Conservation (phyloP, 2,113 vertebrate genomes). For the Parus major region DNA sequence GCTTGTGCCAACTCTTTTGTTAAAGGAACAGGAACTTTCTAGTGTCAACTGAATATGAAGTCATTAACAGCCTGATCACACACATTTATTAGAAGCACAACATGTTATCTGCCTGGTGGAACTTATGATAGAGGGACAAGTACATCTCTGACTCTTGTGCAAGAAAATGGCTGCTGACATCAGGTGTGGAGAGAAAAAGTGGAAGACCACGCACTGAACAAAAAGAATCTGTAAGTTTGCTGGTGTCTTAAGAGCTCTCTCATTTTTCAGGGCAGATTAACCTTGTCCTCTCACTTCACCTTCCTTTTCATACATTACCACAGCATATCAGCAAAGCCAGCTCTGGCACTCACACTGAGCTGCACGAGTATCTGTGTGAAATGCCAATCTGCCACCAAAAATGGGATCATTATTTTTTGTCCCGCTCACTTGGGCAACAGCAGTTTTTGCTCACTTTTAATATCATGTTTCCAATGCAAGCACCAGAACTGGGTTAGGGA, state of each 20-base stretch:
- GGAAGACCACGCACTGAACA: neutral
- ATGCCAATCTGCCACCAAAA: neutral
- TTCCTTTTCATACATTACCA: neutral
- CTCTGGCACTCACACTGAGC: neutral
- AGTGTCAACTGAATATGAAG: neutral
- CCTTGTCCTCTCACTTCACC: neutral
- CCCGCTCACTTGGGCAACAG: neutral
- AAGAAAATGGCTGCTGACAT: fast-evolving
- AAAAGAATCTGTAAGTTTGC: neutral
- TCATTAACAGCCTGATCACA: neutral
- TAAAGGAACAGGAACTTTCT: neutral
- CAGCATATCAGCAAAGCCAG: neutral
- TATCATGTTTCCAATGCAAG: neutral
- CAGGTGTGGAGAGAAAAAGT: neutral
- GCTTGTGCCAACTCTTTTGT: neutral
- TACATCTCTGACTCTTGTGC: neutral
- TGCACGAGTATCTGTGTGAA: fast-evolving
- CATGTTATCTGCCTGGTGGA: neutral
- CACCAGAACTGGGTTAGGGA: neutral
- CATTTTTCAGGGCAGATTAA: neutral
- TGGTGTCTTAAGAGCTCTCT: neutral
- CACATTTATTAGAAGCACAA: neutral
- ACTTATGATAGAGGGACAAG: neutral
- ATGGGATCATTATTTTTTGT: neutral
- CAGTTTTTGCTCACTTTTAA: neutral